Conservation (phyloP, 2,113 vertebrate species). For the Peucedramus taeniatus region DNA sequence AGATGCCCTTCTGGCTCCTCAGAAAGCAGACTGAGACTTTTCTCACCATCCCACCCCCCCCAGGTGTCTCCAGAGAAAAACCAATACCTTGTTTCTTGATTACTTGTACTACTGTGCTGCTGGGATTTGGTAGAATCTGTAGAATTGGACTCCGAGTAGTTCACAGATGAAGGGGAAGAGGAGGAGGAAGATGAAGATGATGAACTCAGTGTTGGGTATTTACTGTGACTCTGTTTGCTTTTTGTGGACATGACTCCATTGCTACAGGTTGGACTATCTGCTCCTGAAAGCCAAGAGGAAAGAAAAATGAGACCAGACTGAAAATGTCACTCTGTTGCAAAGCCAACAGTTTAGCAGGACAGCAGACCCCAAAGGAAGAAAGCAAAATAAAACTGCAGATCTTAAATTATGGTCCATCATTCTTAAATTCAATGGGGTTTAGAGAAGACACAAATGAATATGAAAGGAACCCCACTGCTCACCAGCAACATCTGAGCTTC, state of each 20-base stretch:
- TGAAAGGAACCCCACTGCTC: neutral
- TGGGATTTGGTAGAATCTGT: slow-evolving; percentile 98
- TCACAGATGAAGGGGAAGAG: slow-evolving; percentile 95
- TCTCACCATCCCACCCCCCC: neutral
- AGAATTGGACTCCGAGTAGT: slow-evolving; percentile 97
- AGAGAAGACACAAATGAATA: neutral
- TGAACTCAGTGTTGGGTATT: slow-evolving; percentile 90
- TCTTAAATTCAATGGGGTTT: neutral
- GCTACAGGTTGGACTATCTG: slow-evolving; percentile 96
- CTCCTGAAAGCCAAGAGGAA: slow-evolving; percentile 74
- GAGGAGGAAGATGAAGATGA: slow-evolving; percentile 86
- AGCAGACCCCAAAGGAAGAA: neutral
- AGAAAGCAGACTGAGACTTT: neutral
- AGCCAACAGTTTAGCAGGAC: neutral
- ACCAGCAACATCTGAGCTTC: neutral
- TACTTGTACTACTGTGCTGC: slow-evolving; percentile 93
- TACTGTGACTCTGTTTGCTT: slow-evolving; percentile 89
- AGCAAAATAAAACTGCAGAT: neutral
- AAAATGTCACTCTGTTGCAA: neutral
- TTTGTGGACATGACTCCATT: slow-evolving; percentile 87
- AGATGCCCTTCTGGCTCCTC: neutral
- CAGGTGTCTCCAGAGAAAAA: neutral
- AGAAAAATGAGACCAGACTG: neutral
- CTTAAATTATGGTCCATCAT: neutral
- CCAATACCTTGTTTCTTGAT: slow-evolving; percentile 93